phyloP scores from a whole-genome alignment of 2,797 vertebrate species.

The Spinus olivaceus region DNA sequence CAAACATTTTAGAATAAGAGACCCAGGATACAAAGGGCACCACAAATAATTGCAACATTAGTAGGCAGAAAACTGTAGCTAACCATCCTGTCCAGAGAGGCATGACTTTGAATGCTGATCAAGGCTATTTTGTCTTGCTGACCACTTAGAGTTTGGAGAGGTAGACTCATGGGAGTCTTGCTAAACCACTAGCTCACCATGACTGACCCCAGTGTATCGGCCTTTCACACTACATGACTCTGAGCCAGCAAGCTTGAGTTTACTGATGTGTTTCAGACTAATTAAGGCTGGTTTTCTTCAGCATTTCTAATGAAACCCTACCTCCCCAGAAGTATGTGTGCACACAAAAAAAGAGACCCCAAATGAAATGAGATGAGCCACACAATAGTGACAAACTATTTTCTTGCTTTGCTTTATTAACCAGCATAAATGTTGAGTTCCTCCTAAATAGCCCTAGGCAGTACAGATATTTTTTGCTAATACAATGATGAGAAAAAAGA shows the following conservation, averaged over 20 bases:
- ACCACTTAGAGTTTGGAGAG: slow-evolving; percentile 71
- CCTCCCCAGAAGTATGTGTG: slow-evolving; percentile 33
- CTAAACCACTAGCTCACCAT: slow-evolving; percentile 76
- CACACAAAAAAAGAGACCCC: neutral
- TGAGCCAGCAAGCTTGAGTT: slow-evolving; percentile 72
- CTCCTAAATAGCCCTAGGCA: neutral
- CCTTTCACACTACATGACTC: slow-evolving; percentile 69
- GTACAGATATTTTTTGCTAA: neutral
- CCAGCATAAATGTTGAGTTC: neutral
- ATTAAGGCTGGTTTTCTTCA: slow-evolving; percentile 73
- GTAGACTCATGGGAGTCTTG: slow-evolving; percentile 74
- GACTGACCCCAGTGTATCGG: slow-evolving; percentile 68
- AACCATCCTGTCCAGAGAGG: slow-evolving; percentile 45
- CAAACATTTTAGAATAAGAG: slow-evolving; percentile 53
- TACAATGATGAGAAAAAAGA: neutral
- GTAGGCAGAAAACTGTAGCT: slow-evolving; percentile 57
- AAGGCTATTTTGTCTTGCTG: slow-evolving; percentile 67
- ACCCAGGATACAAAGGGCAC: slow-evolving; percentile 32
- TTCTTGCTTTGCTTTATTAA: slow-evolving; percentile 51
- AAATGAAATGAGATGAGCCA: slow-evolving; percentile 1
- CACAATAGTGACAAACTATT: slow-evolving; percentile 21
- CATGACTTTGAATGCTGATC: slow-evolving; percentile 63
- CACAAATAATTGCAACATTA: slow-evolving; percentile 56
- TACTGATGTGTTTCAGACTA: slow-evolving; percentile 78
- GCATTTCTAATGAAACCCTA: slow-evolving; percentile 69